Evolutionary conservation across 2,888 invertebrate species (phyloP).

Genomic region (Hypena proboscidalis): DNA sequence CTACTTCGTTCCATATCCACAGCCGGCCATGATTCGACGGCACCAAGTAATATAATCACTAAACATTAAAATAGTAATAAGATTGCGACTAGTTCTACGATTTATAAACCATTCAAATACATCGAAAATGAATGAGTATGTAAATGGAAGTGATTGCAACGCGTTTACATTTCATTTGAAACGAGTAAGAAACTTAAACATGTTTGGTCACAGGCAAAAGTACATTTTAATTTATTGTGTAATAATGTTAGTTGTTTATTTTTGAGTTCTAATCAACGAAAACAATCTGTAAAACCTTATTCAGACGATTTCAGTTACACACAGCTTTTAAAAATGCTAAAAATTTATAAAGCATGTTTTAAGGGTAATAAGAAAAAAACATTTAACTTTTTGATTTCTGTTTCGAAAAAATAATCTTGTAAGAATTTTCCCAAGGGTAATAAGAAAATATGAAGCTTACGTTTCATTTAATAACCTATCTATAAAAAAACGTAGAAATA

Average conservation of each 20-base stretch:
- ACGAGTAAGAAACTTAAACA: background rate
- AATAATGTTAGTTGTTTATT: no score
- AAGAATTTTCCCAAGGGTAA: conserved; percentile 2
- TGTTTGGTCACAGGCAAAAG: background rate
- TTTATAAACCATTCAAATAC: conserved; percentile 12
- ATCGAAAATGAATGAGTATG: conserved; percentile 4
- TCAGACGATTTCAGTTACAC: no score
- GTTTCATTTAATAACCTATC: conserved; percentile 12
- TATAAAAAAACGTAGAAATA: conserved; percentile 9
- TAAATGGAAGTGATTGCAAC: background rate
- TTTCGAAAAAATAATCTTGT: background rate
- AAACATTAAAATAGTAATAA: conserved; percentile 12
- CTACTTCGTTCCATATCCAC: no score
- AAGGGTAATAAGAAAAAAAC: conserved; percentile 11
- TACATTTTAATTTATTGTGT: conserved; percentile 1
- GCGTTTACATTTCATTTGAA: conserved; percentile 8
- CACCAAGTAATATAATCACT: conserved; percentile 13
- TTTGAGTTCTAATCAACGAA: no score
- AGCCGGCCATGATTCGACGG: conserved; percentile 19
- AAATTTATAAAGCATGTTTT: background rate
- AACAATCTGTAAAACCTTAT: no score
- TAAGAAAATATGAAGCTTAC: conserved; percentile 16
- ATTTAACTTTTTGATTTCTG: no score
- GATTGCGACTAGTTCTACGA: conserved; percentile 7
- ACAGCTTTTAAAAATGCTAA: background rate